phyloP scores from a whole-genome alignment of 2,888 invertebrate species.

The Cheilosia vernalis region DNA sequence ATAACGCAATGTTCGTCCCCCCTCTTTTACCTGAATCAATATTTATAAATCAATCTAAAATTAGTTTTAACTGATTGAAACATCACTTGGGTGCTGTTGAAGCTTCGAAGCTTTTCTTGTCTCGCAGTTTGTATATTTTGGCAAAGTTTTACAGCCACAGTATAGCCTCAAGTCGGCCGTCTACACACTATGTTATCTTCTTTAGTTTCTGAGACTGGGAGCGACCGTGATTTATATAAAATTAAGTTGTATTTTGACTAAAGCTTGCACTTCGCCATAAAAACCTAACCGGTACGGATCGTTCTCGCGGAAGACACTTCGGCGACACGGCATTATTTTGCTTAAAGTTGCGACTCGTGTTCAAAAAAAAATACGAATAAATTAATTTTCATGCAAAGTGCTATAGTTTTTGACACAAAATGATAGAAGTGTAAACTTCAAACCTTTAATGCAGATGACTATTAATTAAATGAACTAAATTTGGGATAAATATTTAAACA shows the following conservation, averaged over 20 bases:
- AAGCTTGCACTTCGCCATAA: constrained; percentile 65
- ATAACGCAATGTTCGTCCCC: constrained; percentile 9
- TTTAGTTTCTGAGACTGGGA: constrained; percentile 35
- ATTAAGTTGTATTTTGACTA: constrained; percentile 44
- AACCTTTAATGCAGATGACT: neutral
- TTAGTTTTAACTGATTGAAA: constrained; percentile 58
- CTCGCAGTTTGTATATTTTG: constrained; percentile 32
- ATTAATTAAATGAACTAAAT: constrained; percentile 41
- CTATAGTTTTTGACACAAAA: constrained; percentile 7
- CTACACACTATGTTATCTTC: constrained; percentile 35
- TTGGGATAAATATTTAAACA: neutral
- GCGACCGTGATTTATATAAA: constrained; percentile 60
- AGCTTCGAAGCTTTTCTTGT: constrained; percentile 55
- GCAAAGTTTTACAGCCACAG: neutral
- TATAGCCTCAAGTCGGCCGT: neutral
- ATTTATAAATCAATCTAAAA: constrained; percentile 56
- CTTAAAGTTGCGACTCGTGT: constrained; percentile 8
- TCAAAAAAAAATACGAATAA: constrained; percentile 15
- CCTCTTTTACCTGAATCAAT: constrained; percentile 33
- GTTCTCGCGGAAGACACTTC: constrained; percentile 51
- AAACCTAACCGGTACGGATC: constrained; percentile 60
- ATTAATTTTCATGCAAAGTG: constrained; percentile 13
- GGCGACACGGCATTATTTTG: constrained; percentile 45
- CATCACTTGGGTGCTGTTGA: constrained; percentile 19
- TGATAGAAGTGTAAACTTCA: constrained; percentile 32